Evolutionary conservation across 2,113 vertebrate species (phyloP).

Genomic region (Gobiocypris rarus): DNA sequence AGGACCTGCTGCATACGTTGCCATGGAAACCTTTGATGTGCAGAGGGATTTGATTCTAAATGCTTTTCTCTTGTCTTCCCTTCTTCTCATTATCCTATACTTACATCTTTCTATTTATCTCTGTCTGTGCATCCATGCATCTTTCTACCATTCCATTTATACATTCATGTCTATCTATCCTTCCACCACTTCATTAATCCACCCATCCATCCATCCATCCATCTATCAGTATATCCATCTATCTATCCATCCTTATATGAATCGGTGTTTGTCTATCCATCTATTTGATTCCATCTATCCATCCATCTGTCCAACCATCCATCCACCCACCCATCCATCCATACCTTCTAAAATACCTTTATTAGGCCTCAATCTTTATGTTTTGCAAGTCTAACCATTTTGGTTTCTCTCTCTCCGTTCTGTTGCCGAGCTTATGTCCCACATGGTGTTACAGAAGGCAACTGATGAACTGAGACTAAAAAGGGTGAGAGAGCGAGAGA

Average conservation of each 20-base stretch:
- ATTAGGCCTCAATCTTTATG: not conserved
- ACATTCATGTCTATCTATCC: too few relatives aligned
- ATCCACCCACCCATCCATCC: too few relatives aligned
- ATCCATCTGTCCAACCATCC: not conserved
- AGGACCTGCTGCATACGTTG: constrained; percentile 58
- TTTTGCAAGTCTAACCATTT: constrained; percentile 36
- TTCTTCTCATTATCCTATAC: not conserved
- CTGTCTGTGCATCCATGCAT: not conserved
- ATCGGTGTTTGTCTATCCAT: too few relatives aligned
- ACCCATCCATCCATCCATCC: too few relatives aligned
- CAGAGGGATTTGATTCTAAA: constrained; percentile 49
- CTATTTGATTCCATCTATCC: not conserved
- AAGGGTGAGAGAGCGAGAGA: constrained; percentile 26
- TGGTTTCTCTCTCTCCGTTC: constrained; percentile 34
- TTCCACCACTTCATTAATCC: too few relatives aligned
- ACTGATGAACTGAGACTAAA: constrained; percentile 48
- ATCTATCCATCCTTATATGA: not conserved
- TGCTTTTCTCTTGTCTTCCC: constrained; percentile 41
- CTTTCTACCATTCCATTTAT: not conserved
- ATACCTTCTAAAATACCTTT: not conserved
- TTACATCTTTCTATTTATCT: not conserved
- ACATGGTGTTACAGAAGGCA: constrained; percentile 29
- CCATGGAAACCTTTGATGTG: constrained; percentile 65
- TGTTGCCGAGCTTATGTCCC: constrained; percentile 31
- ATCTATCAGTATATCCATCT: not conserved